Evolutionary conservation across 2,797 vertebrate genomes (phyloP), one percentile per base, ranked within the genome.

Genomic region (Ceryle rudis): DNA sequence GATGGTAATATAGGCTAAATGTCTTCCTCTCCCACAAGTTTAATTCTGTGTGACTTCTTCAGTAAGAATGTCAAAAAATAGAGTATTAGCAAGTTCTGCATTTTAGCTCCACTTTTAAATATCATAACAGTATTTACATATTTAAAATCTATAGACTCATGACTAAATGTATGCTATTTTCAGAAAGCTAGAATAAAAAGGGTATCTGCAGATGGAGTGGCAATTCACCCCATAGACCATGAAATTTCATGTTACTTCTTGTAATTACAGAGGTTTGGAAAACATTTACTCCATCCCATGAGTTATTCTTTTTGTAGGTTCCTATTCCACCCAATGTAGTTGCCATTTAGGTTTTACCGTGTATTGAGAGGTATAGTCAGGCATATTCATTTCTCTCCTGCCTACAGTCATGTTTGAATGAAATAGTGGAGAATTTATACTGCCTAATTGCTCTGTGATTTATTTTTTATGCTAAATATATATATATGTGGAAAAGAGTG

Each of bases 151-250:
- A 3, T 72, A 17, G 13, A 13, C 1, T 52, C 3, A 2, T 10
- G 47, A 14, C 4, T 55, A 75, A 77, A 49, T 31, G 25, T 17
- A 28, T 0, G 1, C 6, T 65, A 18, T 42, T 86, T 90, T 64
- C 25, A 57, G 28, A 31, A 37, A 46, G 3, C 7, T 35, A 19
- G 12, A 17, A 13, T 29, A 39, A 66, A 79, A 60, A 77, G 0
- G 1, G 2, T 46, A 9, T 42, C 29, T 0, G 2, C n/a, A 22
- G 8, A 6, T 31, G 23, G 7, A 31, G 2, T 15, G 11, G 6
- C 7, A 90, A 61, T 78, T 64, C 1, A 3, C 2, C 6, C 5
- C 5, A 52, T 62, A 83, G 29, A 22, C 8, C 5, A 71, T 0
- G 5, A 60, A 83, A 62, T 3, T 9, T 39, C 3, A 20, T 49